phyloP scores from a whole-genome alignment of 2,797 vertebrate species.

The Chaetophractus vellerosus region DNA sequence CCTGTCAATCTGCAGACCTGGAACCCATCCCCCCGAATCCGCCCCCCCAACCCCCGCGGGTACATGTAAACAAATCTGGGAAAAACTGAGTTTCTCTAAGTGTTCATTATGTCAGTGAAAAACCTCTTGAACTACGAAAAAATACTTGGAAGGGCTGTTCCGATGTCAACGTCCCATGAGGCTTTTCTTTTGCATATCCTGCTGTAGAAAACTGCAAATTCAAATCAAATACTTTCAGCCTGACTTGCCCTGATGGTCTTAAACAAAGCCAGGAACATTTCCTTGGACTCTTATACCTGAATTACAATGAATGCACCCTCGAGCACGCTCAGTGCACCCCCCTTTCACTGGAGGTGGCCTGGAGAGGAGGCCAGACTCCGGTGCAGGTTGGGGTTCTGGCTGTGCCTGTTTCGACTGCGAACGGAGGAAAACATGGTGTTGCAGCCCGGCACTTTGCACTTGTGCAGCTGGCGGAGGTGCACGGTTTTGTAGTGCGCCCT shows the following conservation, averaged over 20 bases:
- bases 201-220: background rate
- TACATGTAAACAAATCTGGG: constrained; percentile 86
- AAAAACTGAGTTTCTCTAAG: background rate
- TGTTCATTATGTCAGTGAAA: constrained; percentile 70
- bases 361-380: constrained; percentile 92
- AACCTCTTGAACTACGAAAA: constrained; percentile 83
- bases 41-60: background rate
- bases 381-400: constrained; percentile 99
- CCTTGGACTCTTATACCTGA: constrained; percentile 84
- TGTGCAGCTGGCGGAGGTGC: constrained; percentile 97
- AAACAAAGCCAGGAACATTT: constrained; percentile 31
- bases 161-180: constrained; percentile 45
- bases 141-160: constrained; percentile 63
- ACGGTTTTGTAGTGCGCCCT: constrained; percentile 99
- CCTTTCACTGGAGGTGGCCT: constrained; percentile 85
- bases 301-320: constrained; percentile 71
- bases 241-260: constrained; percentile 42
- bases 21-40: background rate
- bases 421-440: constrained; percentile 97
- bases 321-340: constrained; percentile 61
- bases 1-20: constrained; percentile 13
- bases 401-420: constrained; percentile 97
- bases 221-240: constrained; percentile 60
- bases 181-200: constrained; percentile 43
- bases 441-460: constrained; percentile 97